Evolutionary conservation across 2,113 vertebrate species (phyloP), one percentile per base, ranked within the genome.

Genomic region (Eretmochelys imbricata): DNA sequence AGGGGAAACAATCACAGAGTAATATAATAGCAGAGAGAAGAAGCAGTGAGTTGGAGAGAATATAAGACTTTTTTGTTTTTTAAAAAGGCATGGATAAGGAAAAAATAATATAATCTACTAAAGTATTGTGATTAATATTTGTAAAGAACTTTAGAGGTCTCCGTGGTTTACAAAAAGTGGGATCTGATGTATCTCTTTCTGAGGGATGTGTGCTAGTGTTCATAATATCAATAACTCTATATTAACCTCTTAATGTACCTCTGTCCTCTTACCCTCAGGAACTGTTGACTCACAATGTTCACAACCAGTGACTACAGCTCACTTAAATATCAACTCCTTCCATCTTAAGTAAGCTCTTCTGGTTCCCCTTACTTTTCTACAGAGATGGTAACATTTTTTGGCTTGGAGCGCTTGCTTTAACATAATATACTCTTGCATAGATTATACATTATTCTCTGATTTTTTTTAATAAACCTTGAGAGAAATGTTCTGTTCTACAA

Each of bases 181-280:
- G 25, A 13, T 8, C 0, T 0, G 1, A 22, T 3, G 0, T 1
- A 2, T 1, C 0, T 1, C 2, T 8, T 24, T 1, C n/a, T 84
- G 57, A 84, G 4, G n/a, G 80, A 27, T 27, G 4, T 38, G 31
- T 22, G 48, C 0, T 7, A 42, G 72, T 76, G 22, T 75, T 10
- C n/a, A 38, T 24, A 72, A 2, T 16, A 1, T 24, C 2, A 1
- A 3, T 1, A 17, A 8, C 38, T 38, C 31, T 12, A 17, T 16
- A 16, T 7, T 54, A 3, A 8, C 54, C 5, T 16, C 42, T 17
- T 4, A 80, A 38, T 31, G 12, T 46, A 24, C 27, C 54, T 57
- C 10, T 0, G 51, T 55, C 29, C 0, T 5, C 69, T 25, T n/a
- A n/a, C 16, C 31, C 31, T 31, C 62, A 17, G 7, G 5, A 0